Evolutionary conservation across 2,797 vertebrate genomes (phyloP), one percentile per base, ranked within the genome.

Genomic region (Argya squamiceps): DNA sequence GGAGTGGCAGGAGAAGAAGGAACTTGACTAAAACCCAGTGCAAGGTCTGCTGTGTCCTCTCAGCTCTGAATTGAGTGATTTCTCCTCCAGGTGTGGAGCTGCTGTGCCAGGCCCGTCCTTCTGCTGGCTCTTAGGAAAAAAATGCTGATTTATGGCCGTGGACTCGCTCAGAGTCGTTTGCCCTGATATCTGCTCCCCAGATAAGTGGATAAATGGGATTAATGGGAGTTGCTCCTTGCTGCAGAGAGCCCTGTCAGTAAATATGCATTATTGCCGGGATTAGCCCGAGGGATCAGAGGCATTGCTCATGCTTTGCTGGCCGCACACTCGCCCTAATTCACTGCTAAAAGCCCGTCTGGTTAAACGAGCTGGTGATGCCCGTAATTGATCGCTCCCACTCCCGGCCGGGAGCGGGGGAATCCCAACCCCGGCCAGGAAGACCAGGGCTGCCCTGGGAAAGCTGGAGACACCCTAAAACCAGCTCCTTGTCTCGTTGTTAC

Each of bases 211-310:
- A 94, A 95, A 91, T 78, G 84, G 88, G n/a, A 58, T 92, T 94
- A 95, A 97, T 88, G 84, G 43, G 43, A 68, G 69, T 29, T 75
- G 87, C 90, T 95, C 55, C 75, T 47, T 46, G 44, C 1, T 62
- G 90, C 41, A 92, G 92, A 94, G 88, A 92, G 17, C 82, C 68
- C 92, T 95, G 91, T 94, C 94, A 83, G 92, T 95, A 88, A 96
- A 94, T 74, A 83, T 75, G 80, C 80, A 36, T 96, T 96, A 96
- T 94, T 93, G 88, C 91, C 15, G 62, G 92, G 91, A 97, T 97
- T 97, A 97, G 89, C 90, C 87, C 0, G 20, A 71, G 82, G 81
- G 94, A 91, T 76, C 74, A 75, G 81, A 87, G 62, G 12, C 82
- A 94, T 96, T 75, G 91, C 94, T 97, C 97, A 95, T 36, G 82